These are phyloP conservation scores for Sebastes ruberrimus DNA, from an alignment of 2,797 vertebrate genomes.

Conservation along the genomic window DNA sequence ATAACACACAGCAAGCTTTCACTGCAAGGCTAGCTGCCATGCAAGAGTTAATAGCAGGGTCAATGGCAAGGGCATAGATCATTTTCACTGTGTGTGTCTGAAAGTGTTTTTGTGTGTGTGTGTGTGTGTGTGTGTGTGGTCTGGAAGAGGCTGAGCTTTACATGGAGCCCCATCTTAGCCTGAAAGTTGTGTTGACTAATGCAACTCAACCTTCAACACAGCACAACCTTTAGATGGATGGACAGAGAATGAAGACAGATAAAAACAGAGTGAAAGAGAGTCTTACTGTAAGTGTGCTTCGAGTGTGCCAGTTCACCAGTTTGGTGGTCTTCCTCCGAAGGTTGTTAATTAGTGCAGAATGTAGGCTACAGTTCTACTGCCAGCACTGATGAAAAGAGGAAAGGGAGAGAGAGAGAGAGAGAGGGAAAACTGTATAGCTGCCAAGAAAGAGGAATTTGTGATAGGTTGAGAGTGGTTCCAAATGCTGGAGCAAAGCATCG, in stretches of 20 bases:
- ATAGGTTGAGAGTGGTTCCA: conserved; percentile 87
- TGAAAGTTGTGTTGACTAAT: conserved; percentile 1
- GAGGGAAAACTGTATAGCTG: conserved; percentile 79
- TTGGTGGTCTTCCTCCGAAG: conserved; percentile 90
- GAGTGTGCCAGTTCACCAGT: conserved; percentile 89
- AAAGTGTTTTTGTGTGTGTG: neutral
- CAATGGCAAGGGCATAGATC: conserved; percentile 2
- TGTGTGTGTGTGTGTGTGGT: neutral
- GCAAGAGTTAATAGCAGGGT: conserved; percentile 19
- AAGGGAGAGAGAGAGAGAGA: conserved; percentile 8
- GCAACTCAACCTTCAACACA: neutral
- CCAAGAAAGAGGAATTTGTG: conserved; percentile 89
- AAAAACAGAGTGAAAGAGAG: conserved; percentile 41
- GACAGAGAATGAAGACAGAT: conserved; percentile 22
- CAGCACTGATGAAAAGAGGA: conserved; percentile 86
- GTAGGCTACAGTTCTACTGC: conserved; percentile 89
- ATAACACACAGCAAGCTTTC: conserved; percentile 27
- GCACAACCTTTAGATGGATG: conserved; percentile 16
- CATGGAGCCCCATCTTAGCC: neutral
- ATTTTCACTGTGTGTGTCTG: conserved; percentile 4
- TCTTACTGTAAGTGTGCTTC: conserved; percentile 70
- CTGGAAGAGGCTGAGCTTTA: neutral
- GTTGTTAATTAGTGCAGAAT: conserved; percentile 93
- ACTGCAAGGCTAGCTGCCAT: neutral
- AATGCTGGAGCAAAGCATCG: conserved; percentile 81